These are phyloP conservation scores for Pararge aegeria DNA, from an alignment of 1,140 invertebrate species.

Conservation along the genomic window DNA sequence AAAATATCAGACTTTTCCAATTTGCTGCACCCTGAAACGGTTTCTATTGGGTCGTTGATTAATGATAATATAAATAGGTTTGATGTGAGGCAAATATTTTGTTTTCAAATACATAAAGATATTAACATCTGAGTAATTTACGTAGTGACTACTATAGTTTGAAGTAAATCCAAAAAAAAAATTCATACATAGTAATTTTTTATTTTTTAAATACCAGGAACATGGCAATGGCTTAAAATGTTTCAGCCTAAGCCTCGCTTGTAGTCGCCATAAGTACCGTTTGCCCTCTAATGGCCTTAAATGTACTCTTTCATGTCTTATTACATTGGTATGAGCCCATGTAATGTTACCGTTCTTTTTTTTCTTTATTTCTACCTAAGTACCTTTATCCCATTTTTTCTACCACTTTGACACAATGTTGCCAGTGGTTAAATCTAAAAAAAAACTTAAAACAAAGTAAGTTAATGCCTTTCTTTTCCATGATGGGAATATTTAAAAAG, in stretches of 20 bases:
- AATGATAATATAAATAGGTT: too few species aligned
- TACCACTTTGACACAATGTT: not conserved
- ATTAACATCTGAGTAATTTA: too few species aligned
- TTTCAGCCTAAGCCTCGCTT: conserved; percentile 14
- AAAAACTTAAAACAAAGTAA: too few species aligned
- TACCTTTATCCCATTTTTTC: not conserved
- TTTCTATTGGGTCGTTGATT: too few species aligned
- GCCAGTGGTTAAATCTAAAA: too few species aligned
- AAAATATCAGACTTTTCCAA: too few species aligned
- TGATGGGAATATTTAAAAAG: too few species aligned
- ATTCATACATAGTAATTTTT: not conserved
- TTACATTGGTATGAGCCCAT: conserved; percentile 16
- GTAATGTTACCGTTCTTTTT: conserved; percentile 7
- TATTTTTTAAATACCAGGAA: not conserved
- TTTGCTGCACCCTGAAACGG: too few species aligned
- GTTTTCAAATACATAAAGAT: too few species aligned
- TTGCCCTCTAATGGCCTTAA: conserved; percentile 21
- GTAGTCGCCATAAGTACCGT: conserved; percentile 8
- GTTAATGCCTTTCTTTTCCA: too few species aligned
- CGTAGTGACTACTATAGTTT: too few species aligned
- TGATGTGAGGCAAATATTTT: too few species aligned
- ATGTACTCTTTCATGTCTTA: conserved; percentile 25
- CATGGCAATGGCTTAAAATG: conserved; percentile 12
- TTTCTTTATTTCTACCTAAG: not conserved
- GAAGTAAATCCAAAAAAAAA: not conserved